Conservation (phyloP, 1,140 invertebrate species). For the Gonioctena quinquepunctata region DNA sequence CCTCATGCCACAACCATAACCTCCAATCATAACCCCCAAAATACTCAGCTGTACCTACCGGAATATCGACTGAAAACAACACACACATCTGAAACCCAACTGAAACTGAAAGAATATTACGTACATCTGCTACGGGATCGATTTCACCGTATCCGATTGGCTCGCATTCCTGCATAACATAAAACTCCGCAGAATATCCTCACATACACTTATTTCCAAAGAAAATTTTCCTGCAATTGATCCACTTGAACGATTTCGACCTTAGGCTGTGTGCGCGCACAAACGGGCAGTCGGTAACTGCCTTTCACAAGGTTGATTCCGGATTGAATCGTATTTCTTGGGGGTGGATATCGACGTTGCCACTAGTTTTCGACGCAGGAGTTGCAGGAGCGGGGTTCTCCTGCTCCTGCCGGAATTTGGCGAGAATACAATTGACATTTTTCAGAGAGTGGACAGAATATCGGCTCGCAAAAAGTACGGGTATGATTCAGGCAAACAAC, state of each 20-base stretch:
- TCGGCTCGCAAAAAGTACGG: too few relatives aligned
- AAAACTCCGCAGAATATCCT: background rate
- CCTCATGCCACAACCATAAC: too few relatives aligned
- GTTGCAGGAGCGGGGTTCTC: background rate
- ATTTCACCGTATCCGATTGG: background rate
- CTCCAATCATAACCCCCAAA: background rate
- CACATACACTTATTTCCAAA: background rate
- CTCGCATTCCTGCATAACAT: background rate
- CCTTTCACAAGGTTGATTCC: background rate
- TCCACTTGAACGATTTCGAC: background rate
- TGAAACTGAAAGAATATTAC: background rate
- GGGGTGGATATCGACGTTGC: background rate
- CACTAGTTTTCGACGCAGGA: background rate
- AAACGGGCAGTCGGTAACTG: background rate
- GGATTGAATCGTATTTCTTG: constrained; percentile 12
- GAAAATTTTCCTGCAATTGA: background rate
- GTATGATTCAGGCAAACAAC: too few relatives aligned
- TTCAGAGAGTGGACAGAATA: too few relatives aligned
- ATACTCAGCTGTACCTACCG: background rate
- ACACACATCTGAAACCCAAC: background rate
- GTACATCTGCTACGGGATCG: background rate
- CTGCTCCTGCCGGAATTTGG: background rate
- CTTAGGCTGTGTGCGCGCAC: background rate
- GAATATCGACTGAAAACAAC: background rate
- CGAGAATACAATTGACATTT: too few relatives aligned